Percentiles rank a stretch among this genome's conserved stretches.
Evolutionary conservation across 2,797 vertebrate genomes (phyloP).

Genomic region (Hydrophis major): DNA sequence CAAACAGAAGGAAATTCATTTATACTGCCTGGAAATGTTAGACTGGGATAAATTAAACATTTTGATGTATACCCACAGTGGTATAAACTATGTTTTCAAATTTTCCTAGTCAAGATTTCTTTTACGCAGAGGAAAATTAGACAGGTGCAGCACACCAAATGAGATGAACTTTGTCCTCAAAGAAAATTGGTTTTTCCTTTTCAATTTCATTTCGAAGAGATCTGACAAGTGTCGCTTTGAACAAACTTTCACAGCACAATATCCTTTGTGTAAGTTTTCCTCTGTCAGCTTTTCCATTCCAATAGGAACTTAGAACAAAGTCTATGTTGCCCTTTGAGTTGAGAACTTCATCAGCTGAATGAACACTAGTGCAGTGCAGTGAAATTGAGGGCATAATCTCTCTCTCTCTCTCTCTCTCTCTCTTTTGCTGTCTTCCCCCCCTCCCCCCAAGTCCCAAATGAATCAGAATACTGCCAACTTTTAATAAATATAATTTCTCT

Average conservation of each 20-base stretch:
- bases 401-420: slow-evolving; percentile 7
- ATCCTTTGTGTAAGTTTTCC: slow-evolving; percentile 76
- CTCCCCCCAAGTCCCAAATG: slow-evolving; percentile 7
- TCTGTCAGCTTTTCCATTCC: slow-evolving; percentile 78
- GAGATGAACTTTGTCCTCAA: slow-evolving; percentile 78
- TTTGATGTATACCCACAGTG: slow-evolving; percentile 51
- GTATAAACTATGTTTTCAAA: slow-evolving; percentile 68
- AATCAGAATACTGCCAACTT: slow-evolving; percentile 65
- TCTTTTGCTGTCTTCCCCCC: too few relatives aligned
- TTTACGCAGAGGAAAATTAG: slow-evolving; percentile 71
- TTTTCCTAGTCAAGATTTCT: slow-evolving; percentile 71
- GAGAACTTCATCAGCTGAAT: slow-evolving; percentile 77
- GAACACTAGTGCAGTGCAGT: slow-evolving; percentile 63
- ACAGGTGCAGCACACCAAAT: slow-evolving; percentile 75
- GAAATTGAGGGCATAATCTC: slow-evolving; percentile 78
- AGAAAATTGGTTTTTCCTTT: slow-evolving; percentile 83
- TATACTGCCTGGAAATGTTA: slow-evolving; percentile 52
- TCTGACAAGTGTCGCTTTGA: slow-evolving; percentile 79
- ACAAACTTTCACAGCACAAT: slow-evolving; percentile 79
- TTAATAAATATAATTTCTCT: slow-evolving; percentile 73
- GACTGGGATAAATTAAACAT: slow-evolving; percentile 57
- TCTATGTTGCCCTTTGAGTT: slow-evolving; percentile 74
- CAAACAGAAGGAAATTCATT: slow-evolving; percentile 48
- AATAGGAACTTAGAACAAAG: slow-evolving; percentile 78
- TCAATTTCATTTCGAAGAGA: slow-evolving; percentile 80